Conservation (phyloP, 2,888 invertebrate species). For the Heteromyza rotundicornis region DNA sequence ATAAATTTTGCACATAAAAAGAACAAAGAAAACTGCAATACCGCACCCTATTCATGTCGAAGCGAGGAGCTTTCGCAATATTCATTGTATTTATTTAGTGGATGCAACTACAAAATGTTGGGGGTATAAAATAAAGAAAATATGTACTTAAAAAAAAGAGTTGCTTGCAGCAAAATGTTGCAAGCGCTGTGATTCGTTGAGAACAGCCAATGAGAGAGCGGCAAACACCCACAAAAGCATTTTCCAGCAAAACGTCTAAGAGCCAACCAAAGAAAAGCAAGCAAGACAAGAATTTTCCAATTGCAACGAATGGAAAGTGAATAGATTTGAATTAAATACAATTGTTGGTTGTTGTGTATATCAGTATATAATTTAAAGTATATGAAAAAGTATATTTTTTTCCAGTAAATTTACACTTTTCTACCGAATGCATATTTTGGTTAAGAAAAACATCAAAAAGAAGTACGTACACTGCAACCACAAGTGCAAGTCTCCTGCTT, state of each 20-base stretch:
- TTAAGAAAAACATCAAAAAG: conserved; percentile 11
- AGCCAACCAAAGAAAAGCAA: conserved; percentile 46
- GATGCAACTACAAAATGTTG: conserved; percentile 20
- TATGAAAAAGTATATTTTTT: too few relatives aligned
- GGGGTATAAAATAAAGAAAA: background rate
- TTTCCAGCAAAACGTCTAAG: conserved; percentile 51
- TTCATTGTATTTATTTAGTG: conserved; percentile 17
- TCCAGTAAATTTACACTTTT: too few relatives aligned
- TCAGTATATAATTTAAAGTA: too few relatives aligned
- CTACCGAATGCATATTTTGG: too few relatives aligned
- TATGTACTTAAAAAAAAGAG: conserved; percentile 26
- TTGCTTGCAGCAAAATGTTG: conserved; percentile 27
- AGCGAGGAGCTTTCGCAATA: too few relatives aligned
- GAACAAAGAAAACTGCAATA: conserved; percentile 6
- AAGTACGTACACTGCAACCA: conserved; percentile 23
- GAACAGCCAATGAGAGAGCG: conserved; percentile 51
- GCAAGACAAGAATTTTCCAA: conserved; percentile 43
- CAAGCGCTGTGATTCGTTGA: conserved; percentile 47
- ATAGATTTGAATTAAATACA: too few relatives aligned
- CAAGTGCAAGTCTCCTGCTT: conserved; percentile 30
- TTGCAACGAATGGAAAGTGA: conserved; percentile 39
- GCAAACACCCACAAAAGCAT: conserved; percentile 45
- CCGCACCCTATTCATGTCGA: background rate
- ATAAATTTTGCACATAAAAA: conserved; percentile 1
- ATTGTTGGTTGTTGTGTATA: too few relatives aligned